Conservation (phyloP, 2,113 vertebrate genomes). For the Melanotaenia duboulayi region DNA sequence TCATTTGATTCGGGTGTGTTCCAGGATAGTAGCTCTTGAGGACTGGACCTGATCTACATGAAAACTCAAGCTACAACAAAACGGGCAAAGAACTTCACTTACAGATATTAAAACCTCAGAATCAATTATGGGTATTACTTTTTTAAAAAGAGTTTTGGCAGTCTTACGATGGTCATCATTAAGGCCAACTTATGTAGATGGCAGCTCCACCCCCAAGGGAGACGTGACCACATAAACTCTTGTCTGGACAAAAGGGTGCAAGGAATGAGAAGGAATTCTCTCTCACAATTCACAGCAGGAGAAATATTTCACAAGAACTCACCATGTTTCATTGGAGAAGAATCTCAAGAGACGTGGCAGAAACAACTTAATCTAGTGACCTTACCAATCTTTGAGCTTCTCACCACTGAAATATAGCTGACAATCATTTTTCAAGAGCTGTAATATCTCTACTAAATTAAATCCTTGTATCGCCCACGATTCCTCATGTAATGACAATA, state of each 20-base stretch:
- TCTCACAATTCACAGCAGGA: constrained; percentile 43
- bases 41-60: too few relatives aligned
- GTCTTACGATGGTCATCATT: constrained; percentile 61
- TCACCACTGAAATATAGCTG: background rate
- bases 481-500: too few relatives aligned
- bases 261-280: constrained; percentile 49
- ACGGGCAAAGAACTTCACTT: constrained; percentile 19
- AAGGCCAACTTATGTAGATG: constrained; percentile 55
- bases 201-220: constrained; percentile 46
- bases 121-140: constrained; percentile 35
- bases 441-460: too few relatives aligned
- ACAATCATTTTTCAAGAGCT: too few relatives aligned
- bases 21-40: too few relatives aligned
- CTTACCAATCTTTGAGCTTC: too few relatives aligned
- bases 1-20: too few relatives aligned
- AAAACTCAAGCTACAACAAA: constrained; percentile 11
- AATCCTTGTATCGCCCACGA: too few relatives aligned
- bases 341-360: background rate
- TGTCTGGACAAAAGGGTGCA: constrained; percentile 34
- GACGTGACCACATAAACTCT: constrained; percentile 59
- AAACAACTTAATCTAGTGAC: background rate
- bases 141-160: constrained; percentile 58
- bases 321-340: background rate
- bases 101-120: constrained; percentile 48
- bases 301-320: constrained; percentile 17